phyloP scores from a whole-genome alignment of 2,113 vertebrate genomes.

The Poicephalus gulielmi region DNA sequence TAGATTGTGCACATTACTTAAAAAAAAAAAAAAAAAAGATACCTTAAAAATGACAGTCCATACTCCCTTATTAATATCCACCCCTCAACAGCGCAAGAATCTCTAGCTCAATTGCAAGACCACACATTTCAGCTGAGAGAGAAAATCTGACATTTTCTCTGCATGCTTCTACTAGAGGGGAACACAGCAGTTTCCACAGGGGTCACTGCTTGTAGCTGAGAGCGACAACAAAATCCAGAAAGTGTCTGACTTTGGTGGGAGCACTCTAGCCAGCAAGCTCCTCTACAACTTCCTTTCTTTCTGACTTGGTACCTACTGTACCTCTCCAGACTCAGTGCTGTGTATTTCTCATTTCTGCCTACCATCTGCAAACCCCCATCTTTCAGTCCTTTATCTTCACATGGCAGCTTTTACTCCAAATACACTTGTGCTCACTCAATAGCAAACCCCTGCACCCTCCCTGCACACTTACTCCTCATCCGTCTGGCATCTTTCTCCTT shows the following conservation, averaged over 20 bases:
- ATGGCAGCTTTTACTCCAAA: background rate
- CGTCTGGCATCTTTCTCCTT: background rate
- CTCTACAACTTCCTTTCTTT: background rate
- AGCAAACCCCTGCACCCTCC: background rate
- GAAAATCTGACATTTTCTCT: background rate
- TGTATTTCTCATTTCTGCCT: background rate
- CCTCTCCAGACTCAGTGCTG: background rate
- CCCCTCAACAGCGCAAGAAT: background rate
- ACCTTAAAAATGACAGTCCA: background rate
- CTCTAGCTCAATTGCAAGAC: background rate
- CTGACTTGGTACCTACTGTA: rapidly evolving
- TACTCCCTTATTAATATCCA: background rate
- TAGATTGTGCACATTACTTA: background rate
- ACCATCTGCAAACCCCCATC: background rate
- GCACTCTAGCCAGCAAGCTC: background rate
- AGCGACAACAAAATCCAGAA: background rate
- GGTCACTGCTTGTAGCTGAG: background rate
- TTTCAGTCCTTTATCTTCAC: background rate
- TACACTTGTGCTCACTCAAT: rapidly evolving
- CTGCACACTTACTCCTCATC: background rate
- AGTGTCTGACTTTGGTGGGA: background rate
- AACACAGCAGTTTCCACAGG: background rate
- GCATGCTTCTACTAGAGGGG: background rate
- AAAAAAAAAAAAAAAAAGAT: background rate
- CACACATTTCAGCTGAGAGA: background rate